These are phyloP conservation scores for Tinea pellionella DNA, from an alignment of 2,888 invertebrate species.

Conservation along the genomic window DNA sequence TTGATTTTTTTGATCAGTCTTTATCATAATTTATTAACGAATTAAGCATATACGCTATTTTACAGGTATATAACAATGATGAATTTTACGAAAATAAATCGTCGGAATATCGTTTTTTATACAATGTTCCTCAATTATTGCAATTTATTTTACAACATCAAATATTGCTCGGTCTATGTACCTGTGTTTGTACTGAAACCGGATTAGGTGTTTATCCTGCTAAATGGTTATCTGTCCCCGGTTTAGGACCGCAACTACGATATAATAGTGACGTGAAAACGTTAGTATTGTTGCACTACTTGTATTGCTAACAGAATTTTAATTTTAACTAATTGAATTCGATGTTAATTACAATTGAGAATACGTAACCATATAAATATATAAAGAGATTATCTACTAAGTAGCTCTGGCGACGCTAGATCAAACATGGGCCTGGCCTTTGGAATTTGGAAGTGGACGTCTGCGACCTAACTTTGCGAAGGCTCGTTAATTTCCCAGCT, in stretches of 20 bases:
- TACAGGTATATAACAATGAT: conserved; percentile 76
- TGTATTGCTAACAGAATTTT: no score
- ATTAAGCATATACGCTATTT: no score
- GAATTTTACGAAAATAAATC: conserved; percentile 72
- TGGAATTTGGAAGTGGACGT: no score
- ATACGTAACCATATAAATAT: no score
- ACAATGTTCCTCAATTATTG: conserved; percentile 81
- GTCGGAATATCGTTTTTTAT: conserved; percentile 78
- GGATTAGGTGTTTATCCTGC: conserved; percentile 89
- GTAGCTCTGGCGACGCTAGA: no score
- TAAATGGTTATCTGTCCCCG: conserved; percentile 72
- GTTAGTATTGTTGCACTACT: not conserved
- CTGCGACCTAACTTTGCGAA: no score
- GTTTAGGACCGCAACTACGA: conserved; percentile 75
- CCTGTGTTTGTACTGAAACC: conserved; percentile 83
- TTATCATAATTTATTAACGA: not conserved
- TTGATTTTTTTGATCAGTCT: no score
- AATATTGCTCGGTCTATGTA: conserved; percentile 80
- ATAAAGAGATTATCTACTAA: no score
- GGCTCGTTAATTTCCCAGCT: no score
- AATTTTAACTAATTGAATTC: no score
- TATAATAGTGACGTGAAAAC: not conserved
- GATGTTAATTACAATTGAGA: no score
- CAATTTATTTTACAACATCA: conserved; percentile 82
- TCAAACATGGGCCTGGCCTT: no score